Conservation (phyloP, 2,888 invertebrate genomes). For the Drosophila ochracea region DNA sequence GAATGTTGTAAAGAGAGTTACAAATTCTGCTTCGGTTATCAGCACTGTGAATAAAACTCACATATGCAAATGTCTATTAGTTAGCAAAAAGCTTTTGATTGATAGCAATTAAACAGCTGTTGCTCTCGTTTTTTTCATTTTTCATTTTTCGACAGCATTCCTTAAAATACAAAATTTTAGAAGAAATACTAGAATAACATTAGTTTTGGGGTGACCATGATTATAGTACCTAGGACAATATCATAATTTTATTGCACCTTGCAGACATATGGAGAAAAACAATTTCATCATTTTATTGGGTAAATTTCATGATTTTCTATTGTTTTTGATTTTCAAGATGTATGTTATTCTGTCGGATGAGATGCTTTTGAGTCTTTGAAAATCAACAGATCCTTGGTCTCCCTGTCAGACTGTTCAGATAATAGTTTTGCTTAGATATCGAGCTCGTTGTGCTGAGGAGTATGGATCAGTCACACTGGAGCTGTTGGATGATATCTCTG, state of each 20-base stretch:
- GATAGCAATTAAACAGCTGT: conserved; percentile 53
- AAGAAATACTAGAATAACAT: background rate
- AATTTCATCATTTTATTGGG: background rate
- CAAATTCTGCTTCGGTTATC: conserved; percentile 39
- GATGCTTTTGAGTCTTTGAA: background rate
- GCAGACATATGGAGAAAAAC: background rate
- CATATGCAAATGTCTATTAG: background rate
- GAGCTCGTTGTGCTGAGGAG: no score
- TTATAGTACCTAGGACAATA: background rate
- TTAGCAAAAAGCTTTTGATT: conserved; percentile 15
- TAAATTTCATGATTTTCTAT: background rate
- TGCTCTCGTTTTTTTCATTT: conserved; percentile 18
- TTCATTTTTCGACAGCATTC: background rate
- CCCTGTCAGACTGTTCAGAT: background rate
- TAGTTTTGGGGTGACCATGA: background rate
- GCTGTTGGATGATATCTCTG: no score
- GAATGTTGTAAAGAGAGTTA: conserved; percentile 4
- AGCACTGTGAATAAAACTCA: conserved; percentile 11
- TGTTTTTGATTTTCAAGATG: background rate
- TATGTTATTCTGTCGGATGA: background rate
- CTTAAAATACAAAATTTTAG: background rate
- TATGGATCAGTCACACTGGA: no score
- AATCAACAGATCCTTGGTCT: background rate
- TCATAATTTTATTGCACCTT: background rate
- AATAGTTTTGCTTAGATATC: background rate